Conservation (phyloP, 2,113 vertebrate genomes). For the Echinops telfairi region DNA sequence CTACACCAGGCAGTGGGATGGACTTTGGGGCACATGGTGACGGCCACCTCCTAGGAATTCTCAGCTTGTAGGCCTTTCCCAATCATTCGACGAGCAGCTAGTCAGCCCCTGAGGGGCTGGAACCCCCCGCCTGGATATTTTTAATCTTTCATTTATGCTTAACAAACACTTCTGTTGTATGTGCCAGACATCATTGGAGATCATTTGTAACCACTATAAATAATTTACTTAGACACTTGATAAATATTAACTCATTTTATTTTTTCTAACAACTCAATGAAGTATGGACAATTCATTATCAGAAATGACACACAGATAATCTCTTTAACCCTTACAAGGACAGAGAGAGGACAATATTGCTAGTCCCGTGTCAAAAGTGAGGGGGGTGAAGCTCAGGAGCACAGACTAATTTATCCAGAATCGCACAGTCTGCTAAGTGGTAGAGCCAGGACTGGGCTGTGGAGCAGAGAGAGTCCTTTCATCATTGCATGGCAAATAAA, state of each 20-base stretch:
- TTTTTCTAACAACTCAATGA: neutral
- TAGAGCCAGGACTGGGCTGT: neutral
- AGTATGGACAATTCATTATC: neutral
- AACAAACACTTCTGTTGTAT: neutral
- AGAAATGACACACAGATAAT: neutral
- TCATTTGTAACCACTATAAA: neutral
- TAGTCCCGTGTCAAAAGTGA: neutral
- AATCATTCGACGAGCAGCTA: neutral
- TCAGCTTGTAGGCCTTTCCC: neutral
- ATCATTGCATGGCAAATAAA: neutral
- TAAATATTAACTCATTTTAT: neutral
- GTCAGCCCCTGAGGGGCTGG: neutral
- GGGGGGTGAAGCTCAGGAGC: neutral
- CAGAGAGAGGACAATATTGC: neutral
- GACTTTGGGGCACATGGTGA: neutral
- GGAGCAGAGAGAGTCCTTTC: neutral
- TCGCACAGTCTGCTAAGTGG: neutral
- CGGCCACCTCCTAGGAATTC: neutral
- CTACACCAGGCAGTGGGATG: neutral
- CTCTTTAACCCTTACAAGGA: conserved; percentile 3
- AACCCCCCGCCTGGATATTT: neutral
- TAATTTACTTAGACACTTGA: neutral
- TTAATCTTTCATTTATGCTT: neutral
- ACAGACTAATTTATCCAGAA: neutral
- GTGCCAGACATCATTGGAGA: neutral